phyloP scores from a whole-genome alignment of 2,888 invertebrate species.

The Craniophora ligustri region DNA sequence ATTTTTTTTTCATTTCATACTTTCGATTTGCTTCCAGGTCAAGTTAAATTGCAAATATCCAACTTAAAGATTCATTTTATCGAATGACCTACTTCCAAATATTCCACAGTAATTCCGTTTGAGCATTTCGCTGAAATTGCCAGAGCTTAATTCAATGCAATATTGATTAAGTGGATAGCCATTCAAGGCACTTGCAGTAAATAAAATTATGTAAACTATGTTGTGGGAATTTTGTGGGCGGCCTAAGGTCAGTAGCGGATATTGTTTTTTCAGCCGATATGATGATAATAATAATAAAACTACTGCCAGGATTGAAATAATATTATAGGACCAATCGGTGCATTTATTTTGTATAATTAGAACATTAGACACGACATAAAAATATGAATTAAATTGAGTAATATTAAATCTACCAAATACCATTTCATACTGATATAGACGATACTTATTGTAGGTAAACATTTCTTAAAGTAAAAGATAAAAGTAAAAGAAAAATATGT shows the following conservation, averaged over 20 bases:
- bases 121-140: slow-evolving; percentile 1
- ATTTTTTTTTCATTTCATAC: too few species aligned
- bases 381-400: neutral
- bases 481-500: too few species aligned
- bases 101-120: slow-evolving; percentile 7
- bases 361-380: neutral
- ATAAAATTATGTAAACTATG: too few species aligned
- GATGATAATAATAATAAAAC: neutral
- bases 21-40: slow-evolving; percentile 8
- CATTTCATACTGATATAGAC: too few species aligned
- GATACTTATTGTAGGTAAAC: too few species aligned
- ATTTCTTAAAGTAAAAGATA: too few species aligned
- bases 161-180: neutral
- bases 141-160: neutral
- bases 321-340: too few species aligned
- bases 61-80: slow-evolving; percentile 20
- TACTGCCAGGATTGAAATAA: neutral
- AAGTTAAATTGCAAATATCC: slow-evolving; percentile 1
- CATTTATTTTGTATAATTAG: too few species aligned
- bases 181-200: neutral
- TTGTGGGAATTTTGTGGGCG: too few species aligned
- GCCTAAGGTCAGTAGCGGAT: too few species aligned
- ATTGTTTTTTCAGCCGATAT: too few species aligned
- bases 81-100: slow-evolving; percentile 32
- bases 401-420: too few species aligned